A percentile compares a stretch with the other conserved stretches of the same genome.
phyloP scores from a whole-genome alignment of 1,140 invertebrate genomes.

The Notospermus geniculatus region DNA sequence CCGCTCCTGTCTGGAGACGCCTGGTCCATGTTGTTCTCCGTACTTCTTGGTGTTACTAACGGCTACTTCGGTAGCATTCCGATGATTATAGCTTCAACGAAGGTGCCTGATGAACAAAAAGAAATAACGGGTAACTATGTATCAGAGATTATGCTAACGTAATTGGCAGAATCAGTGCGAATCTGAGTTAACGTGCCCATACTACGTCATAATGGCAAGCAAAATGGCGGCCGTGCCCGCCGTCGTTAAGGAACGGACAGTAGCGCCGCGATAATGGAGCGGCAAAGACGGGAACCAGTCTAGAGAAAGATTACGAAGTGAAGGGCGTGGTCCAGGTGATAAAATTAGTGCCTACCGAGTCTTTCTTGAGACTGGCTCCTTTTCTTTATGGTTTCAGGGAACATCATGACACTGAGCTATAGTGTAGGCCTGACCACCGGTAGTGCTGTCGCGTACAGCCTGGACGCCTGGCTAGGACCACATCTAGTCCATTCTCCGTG shows the following conservation, averaged over 20 bases:
- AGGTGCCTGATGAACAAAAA: conserved; percentile 73
- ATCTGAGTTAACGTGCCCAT: no score
- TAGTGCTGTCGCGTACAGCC: conserved; percentile 76
- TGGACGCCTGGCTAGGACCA: conserved; percentile 61
- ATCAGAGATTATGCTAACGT: no score
- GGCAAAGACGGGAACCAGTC: no score
- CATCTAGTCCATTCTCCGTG: conserved; percentile 7
- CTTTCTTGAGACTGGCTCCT: no score
- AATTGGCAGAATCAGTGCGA: no score
- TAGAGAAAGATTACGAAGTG: no score
- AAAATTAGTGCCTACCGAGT: no score
- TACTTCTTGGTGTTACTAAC: conserved; percentile 78
- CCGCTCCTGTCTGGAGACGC: conserved; percentile 72
- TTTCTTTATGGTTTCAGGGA: conserved; percentile 63
- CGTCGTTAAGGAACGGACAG: no score
- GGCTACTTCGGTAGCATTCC: conserved; percentile 85
- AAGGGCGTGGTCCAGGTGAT: no score
- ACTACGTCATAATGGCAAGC: no score
- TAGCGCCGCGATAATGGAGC: no score
- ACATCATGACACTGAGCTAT: conserved; percentile 90
- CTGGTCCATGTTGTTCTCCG: conserved; percentile 65
- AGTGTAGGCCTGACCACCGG: conserved; percentile 80
- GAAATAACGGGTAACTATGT: conserved; percentile 69
- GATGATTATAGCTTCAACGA: conserved; percentile 83
- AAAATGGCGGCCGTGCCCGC: no score